Percentiles rank a stretch among this genome's conserved stretches.
These are phyloP conservation scores for Cataglyphis livida DNA, from an alignment of 2,888 invertebrate species.

Conservation along the genomic window DNA sequence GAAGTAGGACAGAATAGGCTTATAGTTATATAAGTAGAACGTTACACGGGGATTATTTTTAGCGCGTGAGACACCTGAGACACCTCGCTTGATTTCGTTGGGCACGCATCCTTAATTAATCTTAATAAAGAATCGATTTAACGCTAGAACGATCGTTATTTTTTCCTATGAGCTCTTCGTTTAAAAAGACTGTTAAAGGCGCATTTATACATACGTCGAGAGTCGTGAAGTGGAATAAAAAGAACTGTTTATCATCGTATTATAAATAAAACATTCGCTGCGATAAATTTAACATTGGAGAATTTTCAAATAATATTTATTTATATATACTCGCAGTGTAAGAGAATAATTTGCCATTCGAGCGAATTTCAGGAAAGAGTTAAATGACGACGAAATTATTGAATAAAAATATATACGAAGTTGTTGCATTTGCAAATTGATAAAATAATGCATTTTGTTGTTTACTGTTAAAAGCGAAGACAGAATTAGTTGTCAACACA, in stretches of 20 bases:
- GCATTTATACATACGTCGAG: background rate
- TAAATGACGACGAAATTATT: background rate
- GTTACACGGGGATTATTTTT: slow-evolving; percentile 27
- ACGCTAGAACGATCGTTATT: slow-evolving; percentile 23
- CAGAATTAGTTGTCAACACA: background rate
- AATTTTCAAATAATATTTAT: background rate
- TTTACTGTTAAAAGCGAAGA: background rate
- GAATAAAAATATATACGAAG: background rate
- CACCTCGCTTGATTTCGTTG: slow-evolving; percentile 41
- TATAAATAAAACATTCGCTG: slow-evolving; percentile 3
- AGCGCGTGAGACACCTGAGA: slow-evolving; percentile 38
- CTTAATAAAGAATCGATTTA: slow-evolving; percentile 17
- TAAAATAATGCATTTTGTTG: background rate
- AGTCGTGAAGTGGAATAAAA: background rate
- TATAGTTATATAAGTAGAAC: slow-evolving; percentile 36
- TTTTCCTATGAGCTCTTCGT: background rate
- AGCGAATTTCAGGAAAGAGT: background rate
- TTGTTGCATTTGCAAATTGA: background rate
- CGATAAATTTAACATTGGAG: background rate
- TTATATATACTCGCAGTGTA: background rate
- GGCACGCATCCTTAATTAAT: slow-evolving; percentile 33
- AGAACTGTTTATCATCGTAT: background rate
- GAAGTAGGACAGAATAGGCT: slow-evolving; percentile 18
- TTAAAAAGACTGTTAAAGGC: background rate
- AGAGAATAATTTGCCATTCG: background rate